Conservation (phyloP, 2,113 vertebrate genomes). For the Oxyura jamaicensis region DNA sequence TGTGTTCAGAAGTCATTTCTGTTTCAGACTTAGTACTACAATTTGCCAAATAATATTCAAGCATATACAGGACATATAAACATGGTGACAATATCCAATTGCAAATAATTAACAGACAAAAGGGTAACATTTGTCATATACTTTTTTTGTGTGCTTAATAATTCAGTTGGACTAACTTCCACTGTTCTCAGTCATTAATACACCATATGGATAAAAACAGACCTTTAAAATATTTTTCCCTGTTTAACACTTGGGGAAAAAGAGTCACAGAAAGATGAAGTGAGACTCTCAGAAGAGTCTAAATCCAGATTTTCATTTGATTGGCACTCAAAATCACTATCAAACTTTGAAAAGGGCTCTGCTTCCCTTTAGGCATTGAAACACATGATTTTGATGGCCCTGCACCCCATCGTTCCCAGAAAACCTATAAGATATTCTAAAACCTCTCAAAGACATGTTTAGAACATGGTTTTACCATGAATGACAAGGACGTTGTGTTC, state of each 20-base stretch:
- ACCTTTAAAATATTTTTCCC: neutral
- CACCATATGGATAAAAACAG: neutral
- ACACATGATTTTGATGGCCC: neutral
- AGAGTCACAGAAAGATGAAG: neutral
- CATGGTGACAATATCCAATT: neutral
- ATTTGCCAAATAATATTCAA: neutral
- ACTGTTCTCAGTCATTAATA: neutral
- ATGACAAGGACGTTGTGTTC: neutral
- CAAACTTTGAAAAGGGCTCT: neutral
- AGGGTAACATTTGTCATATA: neutral
- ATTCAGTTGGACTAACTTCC: neutral
- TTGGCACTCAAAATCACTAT: neutral
- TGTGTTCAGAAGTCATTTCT: neutral
- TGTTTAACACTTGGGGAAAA: neutral
- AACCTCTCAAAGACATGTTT: neutral
- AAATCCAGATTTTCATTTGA: neutral
- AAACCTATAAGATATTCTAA: neutral
- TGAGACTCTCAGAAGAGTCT: neutral
- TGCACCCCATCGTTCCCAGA: neutral
- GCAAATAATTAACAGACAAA: neutral
- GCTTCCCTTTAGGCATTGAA: neutral
- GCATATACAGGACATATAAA: neutral
- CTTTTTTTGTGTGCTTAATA: neutral
- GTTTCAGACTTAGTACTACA: neutral
- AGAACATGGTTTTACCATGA: neutral